Evolutionary conservation across 2,797 vertebrate genomes (phyloP), one percentile per base, ranked within the genome.

Genomic region (Percopsis omiscomaycus): DNA sequence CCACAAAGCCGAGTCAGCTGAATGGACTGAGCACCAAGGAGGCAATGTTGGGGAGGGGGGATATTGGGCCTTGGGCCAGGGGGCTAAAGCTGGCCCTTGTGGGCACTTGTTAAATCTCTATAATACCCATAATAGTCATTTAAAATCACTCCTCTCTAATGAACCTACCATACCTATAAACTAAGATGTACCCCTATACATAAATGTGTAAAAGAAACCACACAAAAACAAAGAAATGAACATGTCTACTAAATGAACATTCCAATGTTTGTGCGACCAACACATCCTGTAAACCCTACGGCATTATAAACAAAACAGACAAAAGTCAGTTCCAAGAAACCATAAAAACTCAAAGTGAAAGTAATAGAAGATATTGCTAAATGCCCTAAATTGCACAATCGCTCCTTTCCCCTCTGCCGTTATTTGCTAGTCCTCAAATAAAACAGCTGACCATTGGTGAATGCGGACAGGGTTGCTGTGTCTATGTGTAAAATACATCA

Each of bases 1-100:
- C 67, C 71, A 75, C 74, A 92, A 93, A 93, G 86, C 92, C 88
- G 69, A 90, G 89, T 94, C 93, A 94, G 91, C 90, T 94, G 92
- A 94, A 88, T 84, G 73, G 87, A 86, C 87, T 93, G 78, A 92
- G 84, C 82, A 54, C 28, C 15, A 3, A 27, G 66, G 12, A 68
- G 70, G 55, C 65, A 49, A 51, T 61, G n/a, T 59, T n/a, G 52
- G 52, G 60, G 58, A 42, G 59, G 61, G 60, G 65, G n/a, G 48
- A 37, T 63, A 16, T 27, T 15, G 29, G 44, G 49, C 46, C 14
- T 45, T 16, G 57, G 49, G 64, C 30, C 56, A 57, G 57, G 16
- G 61, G 59, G 61, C 44, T 22, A 37, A 45, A 37, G 37, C 10
- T 15, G n/a, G 46, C 32, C 37, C 44, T 29, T 44, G 60, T 63